phyloP scores from a whole-genome alignment of 2,888 invertebrate species.

The Pilophorus perplexus region DNA sequence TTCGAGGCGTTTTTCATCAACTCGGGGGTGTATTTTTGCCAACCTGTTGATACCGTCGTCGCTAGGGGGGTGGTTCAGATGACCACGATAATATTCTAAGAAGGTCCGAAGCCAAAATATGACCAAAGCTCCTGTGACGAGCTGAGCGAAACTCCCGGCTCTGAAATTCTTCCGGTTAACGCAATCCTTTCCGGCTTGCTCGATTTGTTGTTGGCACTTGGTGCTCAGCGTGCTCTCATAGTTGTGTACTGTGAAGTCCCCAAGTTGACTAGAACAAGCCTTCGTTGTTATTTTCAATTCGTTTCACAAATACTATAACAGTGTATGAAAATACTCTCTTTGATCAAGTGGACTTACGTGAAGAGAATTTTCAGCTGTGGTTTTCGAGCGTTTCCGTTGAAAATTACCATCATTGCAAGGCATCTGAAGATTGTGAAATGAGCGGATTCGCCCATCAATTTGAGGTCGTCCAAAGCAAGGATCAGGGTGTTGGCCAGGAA shows the following conservation, averaged over 20 bases:
- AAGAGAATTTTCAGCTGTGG: background rate
- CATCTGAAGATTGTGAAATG: slow-evolving; percentile 20
- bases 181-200: background rate
- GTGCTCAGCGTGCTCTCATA: slow-evolving; percentile 13
- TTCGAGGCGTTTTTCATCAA: background rate
- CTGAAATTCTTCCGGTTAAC: background rate
- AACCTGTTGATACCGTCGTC: slow-evolving; percentile 20
- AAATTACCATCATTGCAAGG: background rate
- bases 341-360: background rate
- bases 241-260: background rate
- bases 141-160: background rate
- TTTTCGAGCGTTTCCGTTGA: background rate
- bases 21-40: background rate
- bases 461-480: background rate
- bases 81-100: background rate
- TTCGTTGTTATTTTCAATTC: no score
- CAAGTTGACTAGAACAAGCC: slow-evolving; percentile 2
- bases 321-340: background rate
- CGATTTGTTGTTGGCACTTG: background rate
- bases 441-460: slow-evolving; percentile 23
- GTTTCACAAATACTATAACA: background rate
- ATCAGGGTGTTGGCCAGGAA: slow-evolving; percentile 4
- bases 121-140: slow-evolving; percentile 1
- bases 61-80: background rate
- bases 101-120: slow-evolving; percentile 12